Evolutionary conservation across 2,797 vertebrate species (phyloP), one percentile per base, ranked within the genome.

Genomic region (Silurus lanzhouensis): DNA sequence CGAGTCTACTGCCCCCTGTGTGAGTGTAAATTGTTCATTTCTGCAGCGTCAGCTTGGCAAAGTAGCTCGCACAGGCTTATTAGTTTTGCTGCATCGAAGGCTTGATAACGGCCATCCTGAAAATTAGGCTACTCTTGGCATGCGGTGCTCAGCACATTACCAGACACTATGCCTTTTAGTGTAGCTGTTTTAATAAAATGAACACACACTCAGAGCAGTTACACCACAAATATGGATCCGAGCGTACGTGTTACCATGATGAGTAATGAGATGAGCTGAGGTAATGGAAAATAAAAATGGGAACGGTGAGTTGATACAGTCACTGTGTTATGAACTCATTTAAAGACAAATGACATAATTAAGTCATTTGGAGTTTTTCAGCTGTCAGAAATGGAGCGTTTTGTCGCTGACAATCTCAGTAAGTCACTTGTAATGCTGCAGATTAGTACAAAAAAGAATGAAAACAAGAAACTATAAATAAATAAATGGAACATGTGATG

Each of bases 401-500:
- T 78, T 38, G 61, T 84, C 71, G 78, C 75, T 46, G 76, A 64
- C 84, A 76, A 80, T 44, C 80, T 55, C 48, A 27, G 19, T 61
- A 55, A 60, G 64, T 70, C 74, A 86, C 74, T 38, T 20, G 57
- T 27, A 72, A 63, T 72, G 64, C 81, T 46, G 46, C 60, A 60
- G 61, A 85, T 81, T 72, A 72, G 46, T 67, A 75, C 81, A 52
- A 52, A 7, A 52, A 52, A 52, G 0, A 10, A 52, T 7, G 6
- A 52, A 52, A 52, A 7, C 9, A 52, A 52, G 1, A 52, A 52
- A 52, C 9, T 52, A 52, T 38, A 58, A 58, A 74, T 63, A 63
- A 64, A 84, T 86, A 79, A 81, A 68, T 63, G 81, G 46, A 58
- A 83, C 83, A 87, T 27, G 64, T 48, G 71, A 72, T 63, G 57